These are phyloP conservation scores for Babyrousa celebensis DNA, from an alignment of 2,797 vertebrate species.

Conservation along the genomic window DNA sequence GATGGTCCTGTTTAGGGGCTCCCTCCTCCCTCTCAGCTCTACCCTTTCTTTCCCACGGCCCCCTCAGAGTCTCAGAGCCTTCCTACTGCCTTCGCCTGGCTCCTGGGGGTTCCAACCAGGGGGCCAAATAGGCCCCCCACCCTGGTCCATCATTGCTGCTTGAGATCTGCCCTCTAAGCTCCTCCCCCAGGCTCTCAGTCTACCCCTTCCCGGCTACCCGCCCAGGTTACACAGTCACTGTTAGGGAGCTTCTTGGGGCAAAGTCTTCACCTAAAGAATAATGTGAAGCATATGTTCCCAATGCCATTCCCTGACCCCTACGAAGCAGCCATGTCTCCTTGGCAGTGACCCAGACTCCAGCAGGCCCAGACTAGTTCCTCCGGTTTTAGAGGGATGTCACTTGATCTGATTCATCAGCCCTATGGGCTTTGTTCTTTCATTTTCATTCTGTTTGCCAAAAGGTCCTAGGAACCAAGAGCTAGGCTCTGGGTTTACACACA, in stretches of 20 bases:
- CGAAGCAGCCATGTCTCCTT: background rate
- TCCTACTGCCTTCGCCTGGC: background rate
- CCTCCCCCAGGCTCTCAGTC: background rate
- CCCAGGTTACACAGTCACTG: background rate
- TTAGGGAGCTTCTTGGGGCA: background rate
- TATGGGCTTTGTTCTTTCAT: constrained; percentile 66
- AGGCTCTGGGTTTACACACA: background rate
- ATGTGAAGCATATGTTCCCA: background rate
- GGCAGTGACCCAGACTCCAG: constrained; percentile 11
- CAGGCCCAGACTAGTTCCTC: constrained; percentile 75
- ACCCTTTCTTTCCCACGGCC: background rate
- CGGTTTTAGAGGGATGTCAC: constrained; percentile 76
- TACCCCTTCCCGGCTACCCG: background rate
- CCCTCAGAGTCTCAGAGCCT: background rate
- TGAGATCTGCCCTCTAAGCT: background rate
- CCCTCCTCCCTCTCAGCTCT: background rate
- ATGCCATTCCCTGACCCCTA: background rate
- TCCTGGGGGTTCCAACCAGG: background rate
- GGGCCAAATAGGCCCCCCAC: background rate
- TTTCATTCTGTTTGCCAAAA: constrained; percentile 57
- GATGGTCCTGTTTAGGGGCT: background rate
- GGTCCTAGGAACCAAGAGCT: constrained; percentile 25
- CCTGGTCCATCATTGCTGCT: background rate
- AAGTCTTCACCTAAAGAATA: background rate
- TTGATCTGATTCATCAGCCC: constrained; percentile 70